Evolutionary conservation across 2,888 invertebrate genomes (phyloP).

Genomic region (Orthosia cruda): DNA sequence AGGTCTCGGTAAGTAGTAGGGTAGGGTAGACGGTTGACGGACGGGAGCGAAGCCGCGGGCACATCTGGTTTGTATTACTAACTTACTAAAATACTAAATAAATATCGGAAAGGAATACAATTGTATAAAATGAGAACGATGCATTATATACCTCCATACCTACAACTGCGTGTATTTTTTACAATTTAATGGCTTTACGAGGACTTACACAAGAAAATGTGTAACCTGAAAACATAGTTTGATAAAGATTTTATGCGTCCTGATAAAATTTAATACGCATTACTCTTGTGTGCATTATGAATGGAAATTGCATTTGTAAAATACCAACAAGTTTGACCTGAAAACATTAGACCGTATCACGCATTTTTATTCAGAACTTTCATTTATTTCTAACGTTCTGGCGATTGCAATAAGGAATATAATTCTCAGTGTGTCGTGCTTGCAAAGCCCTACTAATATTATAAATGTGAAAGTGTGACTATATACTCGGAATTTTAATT

Average conservation of each 20-base stretch:
- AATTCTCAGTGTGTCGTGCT: not conserved
- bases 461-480: no score
- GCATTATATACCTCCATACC: not conserved
- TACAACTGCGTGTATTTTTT: not conserved
- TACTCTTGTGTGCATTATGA: slow-evolving; percentile 16
- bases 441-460: no score
- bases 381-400: not conserved
- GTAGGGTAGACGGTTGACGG: no score
- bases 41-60: no score
- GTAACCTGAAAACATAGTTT: slow-evolving; percentile 81
- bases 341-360: slow-evolving; percentile 5
- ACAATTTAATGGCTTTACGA: slow-evolving; percentile 32
- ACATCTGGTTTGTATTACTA: no score
- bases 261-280: slow-evolving; percentile 70
- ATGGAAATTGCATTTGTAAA: slow-evolving; percentile 35
- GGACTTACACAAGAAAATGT: slow-evolving; percentile 42
- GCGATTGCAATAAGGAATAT: not conserved
- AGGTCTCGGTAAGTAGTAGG: no score
- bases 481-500: no score
- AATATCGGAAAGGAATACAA: not conserved
- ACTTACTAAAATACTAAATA: not conserved
- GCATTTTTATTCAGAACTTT: not conserved
- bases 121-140: not conserved
- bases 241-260: slow-evolving; percentile 79
- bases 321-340: slow-evolving; percentile 2